Evolutionary conservation across 2,888 invertebrate genomes (phyloP).

Genomic region (Aphrophora alni): DNA sequence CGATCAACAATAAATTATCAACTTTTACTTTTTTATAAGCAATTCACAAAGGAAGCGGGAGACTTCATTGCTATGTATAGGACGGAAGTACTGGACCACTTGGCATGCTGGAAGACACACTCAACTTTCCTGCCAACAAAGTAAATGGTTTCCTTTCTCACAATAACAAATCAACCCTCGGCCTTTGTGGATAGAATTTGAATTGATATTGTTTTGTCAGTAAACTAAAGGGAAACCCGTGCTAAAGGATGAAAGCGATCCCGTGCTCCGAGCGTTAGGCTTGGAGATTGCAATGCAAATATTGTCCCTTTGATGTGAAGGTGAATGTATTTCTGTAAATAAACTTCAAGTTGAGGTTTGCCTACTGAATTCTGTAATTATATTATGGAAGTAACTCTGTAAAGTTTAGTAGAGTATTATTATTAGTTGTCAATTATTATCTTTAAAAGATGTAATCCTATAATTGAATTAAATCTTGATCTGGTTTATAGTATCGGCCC

Average conservation of each 20-base stretch:
- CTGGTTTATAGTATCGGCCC: no score
- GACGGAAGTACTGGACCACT: background rate
- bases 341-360: no score
- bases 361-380: no score
- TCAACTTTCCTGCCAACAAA: background rate
- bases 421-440: no score
- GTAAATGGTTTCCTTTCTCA: background rate
- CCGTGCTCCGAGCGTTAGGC: background rate
- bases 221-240: background rate
- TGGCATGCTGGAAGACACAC: background rate
- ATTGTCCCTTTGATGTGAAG: background rate
- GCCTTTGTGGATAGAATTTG: background rate
- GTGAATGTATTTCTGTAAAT: background rate
- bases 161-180: background rate
- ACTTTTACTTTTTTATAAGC: background rate
- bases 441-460: no score
- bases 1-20: background rate
- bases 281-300: background rate
- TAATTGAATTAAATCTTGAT: no score
- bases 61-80: background rate
- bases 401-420: no score
- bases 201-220: constrained; percentile 2
- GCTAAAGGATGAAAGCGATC: background rate
- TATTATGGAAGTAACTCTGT: no score
- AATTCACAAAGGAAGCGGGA: background rate